Evolutionary conservation across 2,888 invertebrate genomes (phyloP).

Genomic region (Polyploca ridens): DNA sequence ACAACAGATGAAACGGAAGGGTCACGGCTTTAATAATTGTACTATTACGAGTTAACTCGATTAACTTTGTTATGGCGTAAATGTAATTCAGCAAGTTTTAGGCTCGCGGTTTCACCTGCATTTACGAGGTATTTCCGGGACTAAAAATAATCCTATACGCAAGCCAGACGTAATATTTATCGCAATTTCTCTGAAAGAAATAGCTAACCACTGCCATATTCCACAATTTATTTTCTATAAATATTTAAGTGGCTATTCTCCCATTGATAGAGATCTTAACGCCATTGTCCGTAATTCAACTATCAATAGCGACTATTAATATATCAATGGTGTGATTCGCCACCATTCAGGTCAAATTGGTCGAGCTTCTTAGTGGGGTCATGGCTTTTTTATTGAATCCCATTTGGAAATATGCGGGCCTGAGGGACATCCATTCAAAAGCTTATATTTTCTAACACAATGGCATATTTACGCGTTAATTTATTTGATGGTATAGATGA

Average conservation of each 20-base stretch:
- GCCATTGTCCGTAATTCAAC: conserved; percentile 9
- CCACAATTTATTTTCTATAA: not conserved
- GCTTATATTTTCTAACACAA: conserved; percentile 11
- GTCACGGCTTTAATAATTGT: not conserved
- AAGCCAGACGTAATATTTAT: too few species aligned
- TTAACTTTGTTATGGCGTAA: not conserved
- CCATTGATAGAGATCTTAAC: conserved; percentile 3
- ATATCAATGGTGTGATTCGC: conserved; percentile 61
- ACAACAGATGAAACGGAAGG: not conserved
- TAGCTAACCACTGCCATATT: too few species aligned
- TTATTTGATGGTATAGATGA: not conserved
- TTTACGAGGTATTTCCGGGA: too few species aligned
- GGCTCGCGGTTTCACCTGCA: too few species aligned
- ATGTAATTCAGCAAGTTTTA: not conserved
- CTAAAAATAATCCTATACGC: too few species aligned
- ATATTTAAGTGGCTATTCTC: not conserved
- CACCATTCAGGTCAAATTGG: conserved; percentile 62
- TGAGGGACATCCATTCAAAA: conserved; percentile 21
- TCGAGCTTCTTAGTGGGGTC: conserved; percentile 52
- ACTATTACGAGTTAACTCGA: not conserved
- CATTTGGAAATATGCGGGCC: conserved; percentile 70
- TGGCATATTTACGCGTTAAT: conserved; percentile 7
- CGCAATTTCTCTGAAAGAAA: too few species aligned
- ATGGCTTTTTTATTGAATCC: conserved; percentile 73
- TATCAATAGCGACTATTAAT: conserved; percentile 38